phyloP scores from a whole-genome alignment of 2,797 vertebrate genomes.

The Esox masquinongy region DNA sequence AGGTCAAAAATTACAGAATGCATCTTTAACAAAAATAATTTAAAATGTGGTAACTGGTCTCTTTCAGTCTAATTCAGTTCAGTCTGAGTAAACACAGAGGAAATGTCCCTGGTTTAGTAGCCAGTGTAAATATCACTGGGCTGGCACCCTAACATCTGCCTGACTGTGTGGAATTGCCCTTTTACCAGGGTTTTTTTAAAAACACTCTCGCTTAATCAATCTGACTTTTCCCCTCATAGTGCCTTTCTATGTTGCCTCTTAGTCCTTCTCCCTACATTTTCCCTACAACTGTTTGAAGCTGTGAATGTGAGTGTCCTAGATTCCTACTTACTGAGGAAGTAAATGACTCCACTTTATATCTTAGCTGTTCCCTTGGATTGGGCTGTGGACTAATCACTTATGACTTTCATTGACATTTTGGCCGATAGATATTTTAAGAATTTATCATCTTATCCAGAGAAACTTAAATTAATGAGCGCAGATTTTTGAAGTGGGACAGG shows the following conservation, averaged over 20 bases:
- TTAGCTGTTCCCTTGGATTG: neutral
- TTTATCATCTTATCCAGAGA: too few relatives aligned
- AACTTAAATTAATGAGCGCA: too few relatives aligned
- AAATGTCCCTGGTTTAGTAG: conserved; percentile 56
- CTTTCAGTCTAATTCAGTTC: conserved; percentile 16
- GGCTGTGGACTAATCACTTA: neutral
- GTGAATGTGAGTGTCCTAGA: neutral
- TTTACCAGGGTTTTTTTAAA: conserved; percentile 33
- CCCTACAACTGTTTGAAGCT: neutral
- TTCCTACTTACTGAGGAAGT: neutral
- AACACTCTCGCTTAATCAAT: conserved; percentile 4
- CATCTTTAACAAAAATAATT: neutral
- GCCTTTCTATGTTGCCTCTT: neutral
- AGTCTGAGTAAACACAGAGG: conserved; percentile 49
- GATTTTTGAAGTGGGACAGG: too few relatives aligned
- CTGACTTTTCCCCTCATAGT: conserved; percentile 19
- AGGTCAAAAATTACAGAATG: too few relatives aligned
- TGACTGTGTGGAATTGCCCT: conserved; percentile 25
- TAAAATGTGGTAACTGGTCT: neutral
- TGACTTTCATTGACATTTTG: neutral
- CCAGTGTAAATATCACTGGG: conserved; percentile 58
- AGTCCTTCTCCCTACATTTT: conserved; percentile 3
- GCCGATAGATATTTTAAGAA: neutral
- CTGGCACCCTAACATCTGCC: conserved; percentile 31
- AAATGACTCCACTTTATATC: neutral